A percentile compares a stretch with the other conserved stretches of the same genome.
phyloP scores from a whole-genome alignment of 2,113 vertebrate species.

The Campylomormyrus tamandua region DNA sequence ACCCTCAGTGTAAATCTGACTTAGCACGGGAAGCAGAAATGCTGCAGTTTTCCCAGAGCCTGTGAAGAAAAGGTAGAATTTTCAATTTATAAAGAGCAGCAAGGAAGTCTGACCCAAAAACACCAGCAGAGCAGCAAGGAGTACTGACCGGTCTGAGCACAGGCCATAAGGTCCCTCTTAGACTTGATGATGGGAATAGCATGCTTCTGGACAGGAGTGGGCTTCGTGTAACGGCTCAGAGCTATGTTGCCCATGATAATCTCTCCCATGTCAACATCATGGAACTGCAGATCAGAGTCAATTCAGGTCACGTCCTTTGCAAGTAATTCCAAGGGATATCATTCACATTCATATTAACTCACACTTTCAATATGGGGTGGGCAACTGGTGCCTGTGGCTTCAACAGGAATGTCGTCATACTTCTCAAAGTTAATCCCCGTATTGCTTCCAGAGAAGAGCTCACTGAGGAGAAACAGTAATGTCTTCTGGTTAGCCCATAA shows the following conservation, averaged over 20 bases:
- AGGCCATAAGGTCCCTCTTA: constrained; percentile 96
- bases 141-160: constrained; percentile 83
- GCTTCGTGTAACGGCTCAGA: constrained; percentile 86
- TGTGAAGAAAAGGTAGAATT: constrained; percentile 31
- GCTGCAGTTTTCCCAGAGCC: constrained; percentile 92
- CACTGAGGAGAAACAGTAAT: constrained; percentile 54
- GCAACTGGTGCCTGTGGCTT: constrained; percentile 87
- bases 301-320: background rate
- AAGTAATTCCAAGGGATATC: background rate
- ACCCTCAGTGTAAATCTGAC: constrained; percentile 90
- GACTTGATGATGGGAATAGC: constrained; percentile 96
- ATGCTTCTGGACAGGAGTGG: constrained; percentile 94
- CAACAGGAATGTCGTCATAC: constrained; percentile 97
- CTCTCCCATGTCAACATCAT: constrained; percentile 93
- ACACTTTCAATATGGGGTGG: constrained; percentile 93
- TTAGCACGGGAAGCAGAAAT: constrained; percentile 88
- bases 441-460: constrained; percentile 88
- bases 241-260: constrained; percentile 93
- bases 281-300: constrained; percentile 66
- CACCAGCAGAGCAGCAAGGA: no score
- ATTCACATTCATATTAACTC: constrained; percentile 42
- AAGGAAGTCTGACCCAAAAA: background rate
- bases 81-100: background rate
- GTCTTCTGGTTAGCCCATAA: background rate
- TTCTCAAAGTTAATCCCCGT: constrained; percentile 99